Percentiles rank a stretch among this genome's conserved stretches.
Conservation (phyloP, 2,113 vertebrate genomes). For the Tautogolabrus adspersus region DNA sequence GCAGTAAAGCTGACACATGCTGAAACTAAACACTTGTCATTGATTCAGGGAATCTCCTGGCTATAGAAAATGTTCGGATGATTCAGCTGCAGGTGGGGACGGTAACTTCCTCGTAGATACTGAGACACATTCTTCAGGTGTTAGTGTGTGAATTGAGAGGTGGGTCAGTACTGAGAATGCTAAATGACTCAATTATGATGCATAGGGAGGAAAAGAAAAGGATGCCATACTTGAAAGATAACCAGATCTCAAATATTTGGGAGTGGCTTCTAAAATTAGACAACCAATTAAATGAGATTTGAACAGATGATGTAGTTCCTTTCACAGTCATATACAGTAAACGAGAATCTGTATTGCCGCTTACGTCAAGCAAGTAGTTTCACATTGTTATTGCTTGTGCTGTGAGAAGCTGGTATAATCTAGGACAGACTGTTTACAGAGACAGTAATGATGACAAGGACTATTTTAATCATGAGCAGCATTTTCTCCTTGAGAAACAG, state of each 20-base stretch:
- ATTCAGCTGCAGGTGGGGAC: slow-evolving; percentile 48
- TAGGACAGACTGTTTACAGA: not conserved
- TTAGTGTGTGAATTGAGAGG: not conserved
- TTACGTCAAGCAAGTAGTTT: not conserved
- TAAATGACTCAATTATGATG: slow-evolving; percentile 48
- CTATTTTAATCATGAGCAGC: not conserved
- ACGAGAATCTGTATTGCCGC: not conserved
- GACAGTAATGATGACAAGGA: not conserved
- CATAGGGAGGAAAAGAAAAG: slow-evolving; percentile 2
- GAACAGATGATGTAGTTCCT: not conserved
- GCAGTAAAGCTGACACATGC: slow-evolving; percentile 17
- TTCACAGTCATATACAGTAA: not conserved
- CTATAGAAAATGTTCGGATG: slow-evolving; percentile 39
- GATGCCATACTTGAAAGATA: slow-evolving; percentile 1
- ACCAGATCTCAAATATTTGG: slow-evolving; percentile 13
- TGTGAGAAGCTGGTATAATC: not conserved
- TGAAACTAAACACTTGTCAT: slow-evolving; percentile 35
- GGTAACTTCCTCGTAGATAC: slow-evolving; percentile 24
- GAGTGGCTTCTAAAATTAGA: slow-evolving; percentile 11
- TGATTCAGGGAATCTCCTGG: slow-evolving; percentile 60
- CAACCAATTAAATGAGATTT: not conserved
- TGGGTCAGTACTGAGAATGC: not conserved
- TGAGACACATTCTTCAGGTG: slow-evolving; percentile 8
- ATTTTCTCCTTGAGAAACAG: not conserved
- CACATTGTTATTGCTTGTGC: not conserved